Evolutionary conservation across 2,888 invertebrate species (phyloP), one percentile per base, ranked within the genome.

Genomic region (Drosophila tanythrix): DNA sequence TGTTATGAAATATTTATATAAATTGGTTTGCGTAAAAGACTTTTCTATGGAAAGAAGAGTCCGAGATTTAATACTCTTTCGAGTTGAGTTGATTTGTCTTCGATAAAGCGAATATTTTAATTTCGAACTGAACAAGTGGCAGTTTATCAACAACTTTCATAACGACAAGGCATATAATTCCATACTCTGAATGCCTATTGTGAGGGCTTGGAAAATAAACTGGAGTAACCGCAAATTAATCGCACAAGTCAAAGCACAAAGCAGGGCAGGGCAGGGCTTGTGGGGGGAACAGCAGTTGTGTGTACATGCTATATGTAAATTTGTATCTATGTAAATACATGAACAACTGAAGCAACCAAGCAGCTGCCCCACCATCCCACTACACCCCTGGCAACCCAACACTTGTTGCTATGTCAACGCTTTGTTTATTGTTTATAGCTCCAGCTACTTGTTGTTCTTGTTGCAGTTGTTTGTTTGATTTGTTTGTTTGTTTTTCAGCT

Each of bases 381-480:
- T 43, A 21, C 13, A 21, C 25, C 21, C 56, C 8, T 13, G 27
- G 8, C 40, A 38, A 40, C 40, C 59, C 79, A 69, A 74, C 82
- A 87, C 87, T 90, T 90, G 87, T 87, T 87, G 90, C 87, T 79
- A 90, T 90, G 87, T 75, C 89, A 90, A 86, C 88, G 76, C 65
- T 33, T 53, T 56, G 66, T 66, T 63, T 61, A 76, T 48, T 78
- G 68, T 79, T 74, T 77, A 70, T 62, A 51, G 46, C 51, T n/a
- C 8, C n/a, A 43, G 40, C 33, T 25, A n/a, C 38, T 38, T 56
- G 43, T 58, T 35, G 33, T 36, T 59, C 38, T 53, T 75, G 38
- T 67, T 70, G 46, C 46, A 46, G 7, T 46, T 59, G 40, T 43
- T 46, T 15, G 46, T 8, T 46, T 21, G 21, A 43, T 43, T 62